These are phyloP conservation scores for Marasmarcha lunaedactyla DNA, from an alignment of 2,888 invertebrate species.

Conservation along the genomic window DNA sequence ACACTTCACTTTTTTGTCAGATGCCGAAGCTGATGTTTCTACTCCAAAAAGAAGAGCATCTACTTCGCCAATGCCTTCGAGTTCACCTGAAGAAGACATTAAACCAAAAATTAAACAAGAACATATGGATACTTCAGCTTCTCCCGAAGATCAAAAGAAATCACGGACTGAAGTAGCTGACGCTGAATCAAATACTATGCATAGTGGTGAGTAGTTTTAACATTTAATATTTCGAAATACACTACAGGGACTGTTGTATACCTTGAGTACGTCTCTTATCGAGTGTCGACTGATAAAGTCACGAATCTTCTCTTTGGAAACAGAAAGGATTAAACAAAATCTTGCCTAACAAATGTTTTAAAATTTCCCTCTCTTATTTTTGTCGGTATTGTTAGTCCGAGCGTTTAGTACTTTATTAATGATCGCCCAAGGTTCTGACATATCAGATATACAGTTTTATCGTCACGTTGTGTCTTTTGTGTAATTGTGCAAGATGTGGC, in stretches of 20 bases:
- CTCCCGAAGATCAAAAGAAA: conserved; percentile 77
- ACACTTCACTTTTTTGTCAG: too few relatives aligned
- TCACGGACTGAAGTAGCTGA: conserved; percentile 85
- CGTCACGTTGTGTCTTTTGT: conserved; percentile 45
- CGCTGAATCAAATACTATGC: conserved; percentile 91
- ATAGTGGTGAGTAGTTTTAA: conserved; percentile 79
- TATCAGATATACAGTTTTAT: conserved; percentile 61
- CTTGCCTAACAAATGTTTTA: too few relatives aligned
- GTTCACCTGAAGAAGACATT: conserved; percentile 63
- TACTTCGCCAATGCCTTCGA: conserved; percentile 63
- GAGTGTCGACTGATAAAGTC: background rate
- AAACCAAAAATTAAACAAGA: conserved; percentile 75
- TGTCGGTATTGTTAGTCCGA: background rate
- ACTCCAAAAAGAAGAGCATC: conserved; percentile 74
- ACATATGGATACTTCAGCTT: conserved; percentile 74
- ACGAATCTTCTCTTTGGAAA: too few relatives aligned
- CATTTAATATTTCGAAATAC: background rate
- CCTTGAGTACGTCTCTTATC: background rate
- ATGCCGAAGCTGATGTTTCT: conserved; percentile 65
- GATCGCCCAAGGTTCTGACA: conserved; percentile 34
- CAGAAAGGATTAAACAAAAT: too few relatives aligned
- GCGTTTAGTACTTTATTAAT: conserved; percentile 57
- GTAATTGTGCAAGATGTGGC: conserved; percentile 50
- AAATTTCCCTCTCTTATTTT: too few relatives aligned
- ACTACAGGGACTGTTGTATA: background rate